phyloP scores from a whole-genome alignment of 2,888 invertebrate genomes.

The Pammene fasciana region DNA sequence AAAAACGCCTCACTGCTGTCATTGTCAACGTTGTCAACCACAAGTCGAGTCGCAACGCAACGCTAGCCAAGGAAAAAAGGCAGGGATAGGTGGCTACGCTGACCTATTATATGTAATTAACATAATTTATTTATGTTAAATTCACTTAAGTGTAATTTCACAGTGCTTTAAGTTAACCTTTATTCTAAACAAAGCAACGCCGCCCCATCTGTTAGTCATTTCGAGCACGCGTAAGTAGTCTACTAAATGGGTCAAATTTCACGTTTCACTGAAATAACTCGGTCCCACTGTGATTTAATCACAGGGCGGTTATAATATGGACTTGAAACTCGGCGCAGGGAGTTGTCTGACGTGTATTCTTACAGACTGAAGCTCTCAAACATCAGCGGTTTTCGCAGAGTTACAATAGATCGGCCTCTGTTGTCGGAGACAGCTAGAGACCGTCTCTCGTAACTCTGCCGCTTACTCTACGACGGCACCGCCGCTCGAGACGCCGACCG shows the following conservation, averaged over 20 bases:
- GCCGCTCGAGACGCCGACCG: slow-evolving; percentile 59
- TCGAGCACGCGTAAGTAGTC: slow-evolving; percentile 32
- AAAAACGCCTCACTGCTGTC: slow-evolving; percentile 20
- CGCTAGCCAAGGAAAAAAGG: background rate
- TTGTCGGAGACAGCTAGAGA: slow-evolving; percentile 59
- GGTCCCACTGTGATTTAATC: slow-evolving; percentile 4
- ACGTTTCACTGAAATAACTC: slow-evolving; percentile 30
- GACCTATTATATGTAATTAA: background rate
- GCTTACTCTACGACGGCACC: slow-evolving; percentile 53
- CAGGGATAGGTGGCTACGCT: slow-evolving; percentile 9
- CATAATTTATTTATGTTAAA: slow-evolving; percentile 9
- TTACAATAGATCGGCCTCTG: slow-evolving; percentile 72
- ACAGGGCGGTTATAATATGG: background rate
- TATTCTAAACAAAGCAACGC: slow-evolving; percentile 10
- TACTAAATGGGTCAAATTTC: slow-evolving; percentile 31
- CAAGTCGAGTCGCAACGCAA: background rate
- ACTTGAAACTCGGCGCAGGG: slow-evolving; percentile 41
- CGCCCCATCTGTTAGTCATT: slow-evolving; percentile 3
- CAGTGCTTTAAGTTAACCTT: slow-evolving; percentile 16
- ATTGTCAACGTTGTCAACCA: background rate
- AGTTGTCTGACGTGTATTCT: slow-evolving; percentile 51
- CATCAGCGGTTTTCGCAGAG: slow-evolving; percentile 54
- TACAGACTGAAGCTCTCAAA: slow-evolving; percentile 54
- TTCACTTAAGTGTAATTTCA: background rate
- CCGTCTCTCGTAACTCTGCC: slow-evolving; percentile 67